Conservation (phyloP, 2,888 invertebrate genomes). For the Charanyca ferruginea region DNA sequence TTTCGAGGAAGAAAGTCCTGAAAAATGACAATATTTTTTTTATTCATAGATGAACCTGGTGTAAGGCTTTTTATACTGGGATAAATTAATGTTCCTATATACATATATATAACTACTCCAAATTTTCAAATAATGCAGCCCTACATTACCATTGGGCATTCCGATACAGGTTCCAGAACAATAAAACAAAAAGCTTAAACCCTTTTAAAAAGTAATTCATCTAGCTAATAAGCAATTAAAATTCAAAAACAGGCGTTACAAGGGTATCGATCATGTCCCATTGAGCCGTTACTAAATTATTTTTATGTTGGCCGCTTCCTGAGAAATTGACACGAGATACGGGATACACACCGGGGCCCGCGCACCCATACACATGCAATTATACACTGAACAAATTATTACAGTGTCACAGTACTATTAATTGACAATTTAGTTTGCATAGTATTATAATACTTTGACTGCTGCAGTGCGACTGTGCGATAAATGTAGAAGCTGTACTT, state of each 20-base stretch:
- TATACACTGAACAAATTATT: conserved; percentile 53
- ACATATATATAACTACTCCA: too few relatives aligned
- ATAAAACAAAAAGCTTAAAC: conserved; percentile 36
- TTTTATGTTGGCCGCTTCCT: conserved; percentile 58
- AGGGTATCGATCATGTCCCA: conserved; percentile 55
- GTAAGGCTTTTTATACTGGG: too few relatives aligned
- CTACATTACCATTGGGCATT: background rate
- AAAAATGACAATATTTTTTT: background rate
- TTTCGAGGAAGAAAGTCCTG: background rate
- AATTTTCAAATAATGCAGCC: conserved; percentile 5
- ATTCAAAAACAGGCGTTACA: conserved; percentile 61
- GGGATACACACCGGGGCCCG: conserved; percentile 19
- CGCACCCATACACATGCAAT: conserved; percentile 43
- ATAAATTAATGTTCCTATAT: too few relatives aligned
- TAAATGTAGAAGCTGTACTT: conserved; percentile 13
- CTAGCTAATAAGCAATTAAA: conserved; percentile 62
- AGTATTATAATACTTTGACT: conserved; percentile 23
- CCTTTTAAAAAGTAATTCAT: conserved; percentile 54
- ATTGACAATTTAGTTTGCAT: conserved; percentile 64
- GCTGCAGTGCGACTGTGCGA: conserved; percentile 10
- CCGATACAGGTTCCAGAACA: conserved; percentile 17
- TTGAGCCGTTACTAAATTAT: conserved; percentile 54
- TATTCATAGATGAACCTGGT: too few relatives aligned
- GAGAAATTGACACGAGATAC: conserved; percentile 50
- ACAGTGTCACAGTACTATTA: conserved; percentile 45